Evolutionary conservation across 2,113 vertebrate species (phyloP).

Genomic region (Microcebus lehilahytsara): DNA sequence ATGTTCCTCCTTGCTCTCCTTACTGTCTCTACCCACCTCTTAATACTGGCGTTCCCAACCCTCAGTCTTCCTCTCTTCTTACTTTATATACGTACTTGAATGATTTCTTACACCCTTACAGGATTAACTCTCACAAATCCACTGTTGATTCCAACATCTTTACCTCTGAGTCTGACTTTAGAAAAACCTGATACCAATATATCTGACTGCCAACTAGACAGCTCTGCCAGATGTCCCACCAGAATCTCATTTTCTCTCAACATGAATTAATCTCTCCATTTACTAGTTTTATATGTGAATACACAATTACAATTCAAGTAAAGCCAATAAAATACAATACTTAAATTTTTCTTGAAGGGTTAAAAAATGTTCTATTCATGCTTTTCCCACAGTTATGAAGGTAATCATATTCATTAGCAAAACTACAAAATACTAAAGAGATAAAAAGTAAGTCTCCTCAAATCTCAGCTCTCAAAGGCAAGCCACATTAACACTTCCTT

Average conservation of each 20-base stretch:
- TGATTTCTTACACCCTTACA: not conserved
- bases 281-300: not conserved
- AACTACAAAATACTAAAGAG: not conserved
- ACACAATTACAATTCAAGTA: slow-evolving; percentile 12
- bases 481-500: not conserved
- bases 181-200: not conserved
- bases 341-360: not conserved
- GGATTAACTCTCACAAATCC: not conserved
- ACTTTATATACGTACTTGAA: not conserved
- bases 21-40: not conserved
- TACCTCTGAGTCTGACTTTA: not conserved
- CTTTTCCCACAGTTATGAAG: not conserved
- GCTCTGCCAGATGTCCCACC: not conserved
- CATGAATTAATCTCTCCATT: not conserved
- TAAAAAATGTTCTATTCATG: not conserved
- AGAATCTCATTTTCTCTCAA: slow-evolving; percentile 4
- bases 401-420: not conserved
- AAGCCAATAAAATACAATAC: not conserved
- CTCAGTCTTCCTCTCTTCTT: not conserved
- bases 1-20: not conserved
- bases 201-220: not conserved
- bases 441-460: not conserved
- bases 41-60: not conserved
- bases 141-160: not conserved
- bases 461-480: slow-evolving; percentile 4